Percentiles rank a stretch among this genome's conserved stretches.
phyloP scores from a whole-genome alignment of 1,140 invertebrate species.

The Trachymyrmex cornetzi region DNA sequence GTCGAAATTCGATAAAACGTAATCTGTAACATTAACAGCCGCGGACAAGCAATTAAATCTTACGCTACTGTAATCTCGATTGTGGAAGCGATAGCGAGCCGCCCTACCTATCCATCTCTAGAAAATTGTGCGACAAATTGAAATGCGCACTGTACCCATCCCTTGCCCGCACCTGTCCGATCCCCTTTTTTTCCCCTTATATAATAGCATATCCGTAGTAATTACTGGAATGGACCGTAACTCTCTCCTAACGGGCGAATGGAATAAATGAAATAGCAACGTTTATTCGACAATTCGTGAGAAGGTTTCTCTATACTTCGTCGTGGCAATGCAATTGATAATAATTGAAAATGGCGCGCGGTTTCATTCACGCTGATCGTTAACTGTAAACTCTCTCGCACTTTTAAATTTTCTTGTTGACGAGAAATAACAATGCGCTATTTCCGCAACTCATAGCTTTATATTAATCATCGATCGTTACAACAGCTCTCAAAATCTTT shows the following conservation, averaged over 20 bases:
- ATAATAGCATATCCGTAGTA: slow-evolving; percentile 58
- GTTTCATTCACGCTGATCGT: slow-evolving; percentile 42
- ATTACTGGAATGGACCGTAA: slow-evolving; percentile 62
- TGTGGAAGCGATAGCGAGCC: background rate
- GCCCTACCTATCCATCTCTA: slow-evolving; percentile 41
- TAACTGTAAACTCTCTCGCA: slow-evolving; percentile 23
- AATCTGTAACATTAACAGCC: slow-evolving; percentile 51
- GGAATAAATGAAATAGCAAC: slow-evolving; percentile 62
- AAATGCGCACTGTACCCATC: slow-evolving; percentile 38
- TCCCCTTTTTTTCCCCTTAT: slow-evolving; percentile 52
- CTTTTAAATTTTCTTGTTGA: slow-evolving; percentile 56
- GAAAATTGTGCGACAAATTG: slow-evolving; percentile 65
- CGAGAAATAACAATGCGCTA: slow-evolving; percentile 36
- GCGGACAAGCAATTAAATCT: slow-evolving; percentile 56
- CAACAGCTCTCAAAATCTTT: slow-evolving; percentile 5
- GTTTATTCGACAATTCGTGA: slow-evolving; percentile 62
- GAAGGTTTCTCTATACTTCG: slow-evolving; percentile 29
- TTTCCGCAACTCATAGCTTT: slow-evolving; percentile 4
- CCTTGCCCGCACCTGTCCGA: slow-evolving; percentile 37
- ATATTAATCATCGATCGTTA: slow-evolving; percentile 18
- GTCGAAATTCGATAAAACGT: slow-evolving; percentile 61
- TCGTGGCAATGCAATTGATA: slow-evolving; percentile 49
- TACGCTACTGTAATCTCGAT: slow-evolving; percentile 48
- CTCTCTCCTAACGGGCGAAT: slow-evolving; percentile 20
- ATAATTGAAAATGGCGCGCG: slow-evolving; percentile 55